Evolutionary conservation across 2,113 vertebrate genomes (phyloP).

Genomic region (Vimba vimba): DNA sequence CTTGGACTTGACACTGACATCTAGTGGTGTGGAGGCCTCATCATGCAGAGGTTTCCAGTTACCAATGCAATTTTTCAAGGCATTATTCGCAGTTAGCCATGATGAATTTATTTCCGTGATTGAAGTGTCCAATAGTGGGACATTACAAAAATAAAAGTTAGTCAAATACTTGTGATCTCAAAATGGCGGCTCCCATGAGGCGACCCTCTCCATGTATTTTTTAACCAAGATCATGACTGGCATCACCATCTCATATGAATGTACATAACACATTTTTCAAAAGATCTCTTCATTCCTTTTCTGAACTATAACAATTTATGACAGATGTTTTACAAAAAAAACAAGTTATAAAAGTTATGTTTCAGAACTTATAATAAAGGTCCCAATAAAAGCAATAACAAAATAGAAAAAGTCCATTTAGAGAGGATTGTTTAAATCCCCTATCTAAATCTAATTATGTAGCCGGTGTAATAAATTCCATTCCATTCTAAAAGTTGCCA

Average conservation of each 20-base stretch:
- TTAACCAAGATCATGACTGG: too few relatives aligned
- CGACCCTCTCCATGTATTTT: too few relatives aligned
- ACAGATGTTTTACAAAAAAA: neutral
- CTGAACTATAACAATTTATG: neutral
- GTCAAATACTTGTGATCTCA: too few relatives aligned
- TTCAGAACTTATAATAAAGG: neutral
- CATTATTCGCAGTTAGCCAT: neutral
- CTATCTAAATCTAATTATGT: slow-evolving; percentile 12
- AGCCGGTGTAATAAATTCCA: neutral
- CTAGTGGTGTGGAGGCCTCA: neutral
- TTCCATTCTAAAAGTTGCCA: slow-evolving; percentile 1
- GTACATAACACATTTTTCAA: too few relatives aligned
- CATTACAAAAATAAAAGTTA: neutral
- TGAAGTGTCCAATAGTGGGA: neutral
- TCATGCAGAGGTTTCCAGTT: neutral
- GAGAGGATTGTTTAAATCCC: neutral
- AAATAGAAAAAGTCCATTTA: neutral
- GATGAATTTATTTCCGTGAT: neutral
- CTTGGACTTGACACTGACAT: neutral
- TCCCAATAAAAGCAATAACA: neutral
- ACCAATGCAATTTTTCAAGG: neutral
- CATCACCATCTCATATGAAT: too few relatives aligned
- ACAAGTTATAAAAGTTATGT: neutral
- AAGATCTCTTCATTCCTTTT: too few relatives aligned
- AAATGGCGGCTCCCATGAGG: too few relatives aligned